These are phyloP conservation scores for Sebastes paucispinis DNA, from an alignment of 2,797 vertebrate genomes.

Conservation along the genomic window DNA sequence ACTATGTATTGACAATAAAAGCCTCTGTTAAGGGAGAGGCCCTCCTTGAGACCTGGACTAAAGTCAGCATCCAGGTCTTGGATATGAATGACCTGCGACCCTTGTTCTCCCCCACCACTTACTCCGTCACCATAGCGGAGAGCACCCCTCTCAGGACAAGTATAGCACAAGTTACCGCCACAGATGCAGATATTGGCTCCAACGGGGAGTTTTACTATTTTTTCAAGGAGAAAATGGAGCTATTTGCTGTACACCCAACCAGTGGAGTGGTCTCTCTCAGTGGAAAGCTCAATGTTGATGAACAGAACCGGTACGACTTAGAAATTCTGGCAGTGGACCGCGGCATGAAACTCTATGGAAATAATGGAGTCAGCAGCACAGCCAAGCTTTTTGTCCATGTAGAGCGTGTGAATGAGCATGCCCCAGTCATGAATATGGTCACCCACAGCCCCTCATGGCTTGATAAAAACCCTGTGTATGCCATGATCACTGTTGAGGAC, in stretches of 20 bases:
- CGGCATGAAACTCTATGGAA: conserved; percentile 98
- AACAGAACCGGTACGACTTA: conserved; percentile 90
- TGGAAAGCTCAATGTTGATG: conserved; percentile 89
- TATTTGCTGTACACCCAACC: conserved; percentile 95
- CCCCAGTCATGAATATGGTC: conserved; percentile 86
- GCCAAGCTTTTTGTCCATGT: conserved; percentile 96
- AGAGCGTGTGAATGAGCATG: conserved; percentile 92
- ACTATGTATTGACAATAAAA: conserved; percentile 94
- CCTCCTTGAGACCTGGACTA: conserved; percentile 92
- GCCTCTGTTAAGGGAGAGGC: conserved; percentile 94
- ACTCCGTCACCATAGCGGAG: conserved; percentile 95
- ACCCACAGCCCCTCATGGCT: conserved; percentile 83
- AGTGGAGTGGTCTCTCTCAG: conserved; percentile 96
- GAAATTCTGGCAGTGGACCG: conserved; percentile 96
- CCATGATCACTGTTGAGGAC: conserved; percentile 89
- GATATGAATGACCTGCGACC: conserved; percentile 98
- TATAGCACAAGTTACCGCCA: conserved; percentile 97
- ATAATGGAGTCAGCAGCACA: conserved; percentile 97
- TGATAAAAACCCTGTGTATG: conserved; percentile 88
- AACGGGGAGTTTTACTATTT: conserved; percentile 99
- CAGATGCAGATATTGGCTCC: conserved; percentile 96
- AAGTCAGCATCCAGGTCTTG: conserved; percentile 94
- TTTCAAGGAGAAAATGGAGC: conserved; percentile 93
- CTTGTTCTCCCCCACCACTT: conserved; percentile 97
- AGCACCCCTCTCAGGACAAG: conserved; percentile 96